These are phyloP conservation scores for Megamerina dolium DNA, from an alignment of 2,888 invertebrate genomes.

Conservation along the genomic window DNA sequence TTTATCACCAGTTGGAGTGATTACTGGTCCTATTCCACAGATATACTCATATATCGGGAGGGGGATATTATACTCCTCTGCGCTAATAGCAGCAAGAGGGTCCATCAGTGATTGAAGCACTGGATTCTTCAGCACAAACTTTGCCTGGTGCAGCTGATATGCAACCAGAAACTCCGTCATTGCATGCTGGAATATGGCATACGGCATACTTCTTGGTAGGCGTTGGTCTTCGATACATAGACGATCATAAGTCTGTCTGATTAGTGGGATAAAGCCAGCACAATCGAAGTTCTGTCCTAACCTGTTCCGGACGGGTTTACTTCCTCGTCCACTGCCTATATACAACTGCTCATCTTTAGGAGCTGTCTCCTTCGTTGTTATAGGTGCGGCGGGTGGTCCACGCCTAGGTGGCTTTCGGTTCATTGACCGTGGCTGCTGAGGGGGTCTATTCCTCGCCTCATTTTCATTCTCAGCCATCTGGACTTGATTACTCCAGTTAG, in stretches of 20 bases:
- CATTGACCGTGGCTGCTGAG: neutral
- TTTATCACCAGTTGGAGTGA: conserved; percentile 9
- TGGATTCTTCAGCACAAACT: conserved; percentile 5
- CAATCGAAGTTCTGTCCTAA: conserved; percentile 7
- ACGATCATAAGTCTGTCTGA: conserved; percentile 10
- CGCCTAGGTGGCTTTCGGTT: neutral
- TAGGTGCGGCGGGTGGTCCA: neutral
- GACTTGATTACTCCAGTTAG: conserved; percentile 2
- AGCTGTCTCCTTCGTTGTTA: conserved; percentile 5
- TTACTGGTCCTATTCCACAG: conserved; percentile 2
- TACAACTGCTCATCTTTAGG: conserved; percentile 6
- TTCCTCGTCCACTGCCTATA: conserved; percentile 3
- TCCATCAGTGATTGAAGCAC: conserved; percentile 7
- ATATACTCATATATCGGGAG: conserved; percentile 8
- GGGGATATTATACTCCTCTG: conserved; percentile 9
- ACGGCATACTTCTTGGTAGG: conserved; percentile 12
- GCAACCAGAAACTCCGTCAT: conserved; percentile 12
- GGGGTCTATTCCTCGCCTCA: neutral
- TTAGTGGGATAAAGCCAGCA: conserved; percentile 11
- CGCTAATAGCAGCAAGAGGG: conserved; percentile 9
- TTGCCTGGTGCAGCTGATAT: conserved; percentile 6
- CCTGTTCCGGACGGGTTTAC: conserved; percentile 7
- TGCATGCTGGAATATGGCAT: conserved; percentile 14
- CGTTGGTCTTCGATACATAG: conserved; percentile 12
- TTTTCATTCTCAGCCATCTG: neutral